phyloP scores from a whole-genome alignment of 2,888 invertebrate genomes.

The Scaptomyza parva region DNA sequence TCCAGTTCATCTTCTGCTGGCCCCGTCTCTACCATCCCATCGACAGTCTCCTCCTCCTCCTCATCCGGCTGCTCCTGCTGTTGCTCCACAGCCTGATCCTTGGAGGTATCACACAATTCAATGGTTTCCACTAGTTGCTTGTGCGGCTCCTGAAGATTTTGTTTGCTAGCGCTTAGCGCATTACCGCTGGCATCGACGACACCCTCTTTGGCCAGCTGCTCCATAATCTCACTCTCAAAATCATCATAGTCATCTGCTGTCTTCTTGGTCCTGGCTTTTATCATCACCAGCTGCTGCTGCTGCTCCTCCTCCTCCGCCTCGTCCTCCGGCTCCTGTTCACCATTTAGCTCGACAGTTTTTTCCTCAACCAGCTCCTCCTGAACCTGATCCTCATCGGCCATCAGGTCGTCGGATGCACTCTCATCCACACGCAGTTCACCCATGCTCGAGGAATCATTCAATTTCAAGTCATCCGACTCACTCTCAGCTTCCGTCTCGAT shows the following conservation, averaged over 20 bases:
- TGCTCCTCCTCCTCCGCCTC: not conserved
- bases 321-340: not conserved
- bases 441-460: slow-evolving; percentile 52
- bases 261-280: slow-evolving; percentile 6
- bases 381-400: slow-evolving; percentile 5
- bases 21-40: no score
- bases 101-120: slow-evolving; percentile 37
- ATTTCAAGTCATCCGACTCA: slow-evolving; percentile 25
- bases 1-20: not conserved
- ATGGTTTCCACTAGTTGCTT: not conserved
- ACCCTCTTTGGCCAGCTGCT: slow-evolving; percentile 61
- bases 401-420: slow-evolving; percentile 37
- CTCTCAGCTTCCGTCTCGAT: slow-evolving; percentile 15
- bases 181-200: slow-evolving; percentile 65
- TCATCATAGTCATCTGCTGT: slow-evolving; percentile 52
- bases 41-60: not conserved
- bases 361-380: not conserved
- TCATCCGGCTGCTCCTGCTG: not conserved
- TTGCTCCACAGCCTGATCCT: slow-evolving; percentile 4
- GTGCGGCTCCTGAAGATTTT: not conserved
- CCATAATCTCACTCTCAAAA: slow-evolving; percentile 63
- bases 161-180: slow-evolving; percentile 59
- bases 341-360: not conserved
- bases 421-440: slow-evolving; percentile 76
- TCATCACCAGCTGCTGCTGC: not conserved